Conservation (phyloP, 2,113 vertebrate species). For the Rhineura floridana region DNA sequence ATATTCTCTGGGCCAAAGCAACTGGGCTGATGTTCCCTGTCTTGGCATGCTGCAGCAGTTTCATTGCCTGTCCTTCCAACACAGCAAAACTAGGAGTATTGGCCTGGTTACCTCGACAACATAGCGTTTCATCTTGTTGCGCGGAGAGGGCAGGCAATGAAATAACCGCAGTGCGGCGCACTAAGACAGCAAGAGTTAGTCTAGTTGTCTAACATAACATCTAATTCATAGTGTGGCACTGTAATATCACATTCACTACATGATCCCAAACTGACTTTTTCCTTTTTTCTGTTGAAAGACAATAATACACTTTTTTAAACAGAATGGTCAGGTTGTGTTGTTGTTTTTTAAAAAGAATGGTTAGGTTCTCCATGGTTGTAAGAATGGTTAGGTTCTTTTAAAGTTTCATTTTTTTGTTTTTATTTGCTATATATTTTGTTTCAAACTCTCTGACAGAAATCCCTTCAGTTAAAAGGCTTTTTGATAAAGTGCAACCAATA, state of each 20-base stretch:
- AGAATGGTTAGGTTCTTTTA: too few species aligned
- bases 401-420: constrained; percentile 24
- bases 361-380: too few species aligned
- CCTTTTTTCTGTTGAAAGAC: neutral
- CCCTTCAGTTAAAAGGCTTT: constrained; percentile 32
- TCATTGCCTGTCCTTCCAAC: neutral
- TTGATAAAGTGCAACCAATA: neutral
- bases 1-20: neutral
- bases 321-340: too few species aligned
- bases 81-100: neutral
- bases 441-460: neutral
- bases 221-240: neutral
- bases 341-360: too few species aligned
- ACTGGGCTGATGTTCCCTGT: neutral
- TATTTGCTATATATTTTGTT: constrained; percentile 4
- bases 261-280: neutral
- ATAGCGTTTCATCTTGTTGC: neutral
- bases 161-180: neutral
- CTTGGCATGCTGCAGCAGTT: neutral
- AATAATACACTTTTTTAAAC: neutral
- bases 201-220: neutral
- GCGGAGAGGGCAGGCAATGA: neutral
- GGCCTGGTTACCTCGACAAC: neutral
- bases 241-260: neutral
- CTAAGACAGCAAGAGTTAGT: neutral